A percentile compares a stretch with the other conserved stretches of the same genome.
Evolutionary conservation across 2,797 vertebrate genomes (phyloP).

Genomic region (Enteromius trimaculatus): DNA sequence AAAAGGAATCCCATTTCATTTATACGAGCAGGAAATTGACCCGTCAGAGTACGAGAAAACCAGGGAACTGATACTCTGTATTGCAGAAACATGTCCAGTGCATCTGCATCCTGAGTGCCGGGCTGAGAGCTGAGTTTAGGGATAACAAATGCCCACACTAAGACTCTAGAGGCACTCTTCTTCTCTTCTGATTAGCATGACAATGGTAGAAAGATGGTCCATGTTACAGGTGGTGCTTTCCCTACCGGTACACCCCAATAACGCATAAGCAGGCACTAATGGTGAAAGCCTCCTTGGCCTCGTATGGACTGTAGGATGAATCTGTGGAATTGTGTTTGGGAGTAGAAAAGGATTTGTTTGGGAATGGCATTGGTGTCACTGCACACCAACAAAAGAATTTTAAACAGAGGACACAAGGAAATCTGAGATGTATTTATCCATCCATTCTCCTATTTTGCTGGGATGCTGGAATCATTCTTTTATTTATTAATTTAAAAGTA

Average conservation of each 20-base stretch:
- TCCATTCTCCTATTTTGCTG: neutral
- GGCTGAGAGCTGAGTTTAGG: conserved; percentile 14
- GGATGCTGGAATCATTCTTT: neutral
- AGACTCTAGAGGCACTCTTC: conserved; percentile 39
- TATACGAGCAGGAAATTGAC: conserved; percentile 61
- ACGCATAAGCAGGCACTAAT: conserved; percentile 45
- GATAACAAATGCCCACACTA: conserved; percentile 33
- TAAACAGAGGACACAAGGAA: conserved; percentile 32
- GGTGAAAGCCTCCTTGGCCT: conserved; percentile 39
- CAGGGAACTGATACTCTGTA: conserved; percentile 48
- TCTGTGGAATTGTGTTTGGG: conserved; percentile 39
- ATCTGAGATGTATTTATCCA: conserved; percentile 26
- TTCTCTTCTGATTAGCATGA: conserved; percentile 54
- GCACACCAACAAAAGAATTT: conserved; percentile 32
- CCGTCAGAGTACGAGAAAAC: conserved; percentile 38
- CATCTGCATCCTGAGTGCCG: conserved; percentile 9
- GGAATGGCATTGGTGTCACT: conserved; percentile 44
- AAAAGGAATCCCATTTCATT: conserved; percentile 64
- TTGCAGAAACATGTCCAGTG: conserved; percentile 43
- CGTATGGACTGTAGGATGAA: conserved; percentile 23
- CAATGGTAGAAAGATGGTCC: conserved; percentile 42
- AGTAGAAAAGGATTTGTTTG: conserved; percentile 49
- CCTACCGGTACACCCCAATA: conserved; percentile 26
- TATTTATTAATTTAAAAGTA: neutral
- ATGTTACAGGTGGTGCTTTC: conserved; percentile 39